Evolutionary conservation across 1,140 invertebrate genomes (phyloP).

Genomic region (Diuraphis noxia): DNA sequence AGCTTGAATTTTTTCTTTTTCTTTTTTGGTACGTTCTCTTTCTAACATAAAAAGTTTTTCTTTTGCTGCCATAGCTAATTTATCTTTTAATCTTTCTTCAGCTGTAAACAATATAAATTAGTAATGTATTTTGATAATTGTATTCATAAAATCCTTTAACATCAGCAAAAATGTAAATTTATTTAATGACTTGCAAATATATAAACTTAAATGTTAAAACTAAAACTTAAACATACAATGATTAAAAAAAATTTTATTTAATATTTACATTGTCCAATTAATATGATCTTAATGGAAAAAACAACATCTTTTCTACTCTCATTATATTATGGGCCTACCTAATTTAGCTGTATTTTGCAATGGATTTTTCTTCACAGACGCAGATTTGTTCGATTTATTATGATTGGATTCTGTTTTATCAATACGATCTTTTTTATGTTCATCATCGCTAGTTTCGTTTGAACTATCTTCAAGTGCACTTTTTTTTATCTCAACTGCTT

Average conservation of each 20-base stretch:
- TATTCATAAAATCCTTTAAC: neutral
- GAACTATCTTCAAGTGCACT: conserved; percentile 67
- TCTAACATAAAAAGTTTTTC: conserved; percentile 54
- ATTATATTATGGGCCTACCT: neutral
- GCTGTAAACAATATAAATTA: neutral
- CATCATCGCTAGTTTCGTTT: conserved; percentile 63
- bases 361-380: neutral
- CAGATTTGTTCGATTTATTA: conserved; percentile 24
- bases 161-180: neutral
- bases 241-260: neutral
- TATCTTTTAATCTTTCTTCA: conserved; percentile 54
- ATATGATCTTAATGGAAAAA: neutral
- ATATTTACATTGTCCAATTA: neutral
- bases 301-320: neutral
- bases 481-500: conserved; percentile 61
- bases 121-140: neutral
- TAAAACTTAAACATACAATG: neutral
- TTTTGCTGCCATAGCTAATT: conserved; percentile 54
- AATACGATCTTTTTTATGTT: conserved; percentile 28
- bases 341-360: conserved; percentile 23
- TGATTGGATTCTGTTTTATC: conserved; percentile 35
- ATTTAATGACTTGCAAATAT: neutral
- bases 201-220: neutral
- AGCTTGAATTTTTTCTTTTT: conserved; percentile 55
- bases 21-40: conserved; percentile 46